Evolutionary conservation across 2,113 vertebrate species (phyloP).

Genomic region (Anoura caudifer): DNA sequence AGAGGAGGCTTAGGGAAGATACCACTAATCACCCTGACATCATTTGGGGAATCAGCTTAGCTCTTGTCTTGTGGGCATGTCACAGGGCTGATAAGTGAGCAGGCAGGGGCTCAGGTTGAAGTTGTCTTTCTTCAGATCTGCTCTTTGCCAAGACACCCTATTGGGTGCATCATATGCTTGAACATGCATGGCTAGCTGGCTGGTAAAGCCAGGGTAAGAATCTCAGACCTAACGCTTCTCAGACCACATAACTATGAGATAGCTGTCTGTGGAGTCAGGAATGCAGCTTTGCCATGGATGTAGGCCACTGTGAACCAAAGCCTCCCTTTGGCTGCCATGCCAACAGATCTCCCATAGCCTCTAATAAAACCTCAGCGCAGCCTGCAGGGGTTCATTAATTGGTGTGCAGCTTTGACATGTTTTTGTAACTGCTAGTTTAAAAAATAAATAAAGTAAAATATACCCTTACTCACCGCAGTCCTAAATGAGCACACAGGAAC

Average conservation of each 20-base stretch:
- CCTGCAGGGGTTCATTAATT: constrained; percentile 42
- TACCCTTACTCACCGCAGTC: constrained; percentile 18
- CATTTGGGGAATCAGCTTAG: neutral
- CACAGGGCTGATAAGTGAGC: neutral
- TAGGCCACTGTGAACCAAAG: neutral
- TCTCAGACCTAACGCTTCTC: neutral
- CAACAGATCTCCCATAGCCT: neutral
- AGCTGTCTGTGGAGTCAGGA: neutral
- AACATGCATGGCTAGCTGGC: neutral
- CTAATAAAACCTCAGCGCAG: neutral
- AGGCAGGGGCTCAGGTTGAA: neutral
- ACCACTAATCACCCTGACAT: neutral
- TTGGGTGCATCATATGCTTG: neutral
- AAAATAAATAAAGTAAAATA: constrained; percentile 46
- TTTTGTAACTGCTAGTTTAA: constrained; percentile 42
- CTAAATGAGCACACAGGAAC: constrained; percentile 32
- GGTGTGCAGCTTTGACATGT: constrained; percentile 36
- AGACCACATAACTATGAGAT: neutral
- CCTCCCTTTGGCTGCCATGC: neutral
- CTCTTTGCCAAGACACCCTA: neutral
- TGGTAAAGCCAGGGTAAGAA: neutral
- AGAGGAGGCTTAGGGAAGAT: neutral
- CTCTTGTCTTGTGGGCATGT: neutral
- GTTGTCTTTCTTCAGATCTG: neutral
- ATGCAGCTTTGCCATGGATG: neutral